phyloP scores from a whole-genome alignment of 1,140 invertebrate genomes.

The Rhizoglyphus robini region DNA sequence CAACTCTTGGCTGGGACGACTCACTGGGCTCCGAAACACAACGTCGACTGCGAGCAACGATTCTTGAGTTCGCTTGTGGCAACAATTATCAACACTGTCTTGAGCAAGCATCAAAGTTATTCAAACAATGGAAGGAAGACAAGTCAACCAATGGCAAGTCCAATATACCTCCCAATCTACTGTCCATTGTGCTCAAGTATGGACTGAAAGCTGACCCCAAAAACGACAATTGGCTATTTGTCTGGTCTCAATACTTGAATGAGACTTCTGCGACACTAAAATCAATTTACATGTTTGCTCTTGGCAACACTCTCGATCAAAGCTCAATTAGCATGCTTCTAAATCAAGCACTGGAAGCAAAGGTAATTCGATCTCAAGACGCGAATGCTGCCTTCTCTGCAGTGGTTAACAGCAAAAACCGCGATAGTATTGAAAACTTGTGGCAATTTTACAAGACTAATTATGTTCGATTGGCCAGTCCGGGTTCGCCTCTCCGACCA shows the following conservation, averaged over 20 bases:
- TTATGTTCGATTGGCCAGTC: neutral
- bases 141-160: neutral
- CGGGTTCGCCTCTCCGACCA: neutral
- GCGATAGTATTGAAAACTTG: neutral
- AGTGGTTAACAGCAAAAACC: neutral
- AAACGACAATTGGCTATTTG: constrained; percentile 46
- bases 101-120: neutral
- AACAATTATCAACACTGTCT: neutral
- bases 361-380: neutral
- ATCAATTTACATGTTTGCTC: constrained; percentile 7
- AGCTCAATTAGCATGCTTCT: constrained; percentile 9
- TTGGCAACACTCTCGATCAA: neutral
- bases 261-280: constrained; percentile 49
- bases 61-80: constrained; percentile 4
- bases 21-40: neutral
- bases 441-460: constrained; percentile 14
- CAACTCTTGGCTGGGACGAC: constrained; percentile 10
- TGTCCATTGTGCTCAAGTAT: constrained; percentile 9
- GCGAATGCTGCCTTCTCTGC: neutral
- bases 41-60: neutral
- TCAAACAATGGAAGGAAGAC: neutral
- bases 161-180: constrained; percentile 10
- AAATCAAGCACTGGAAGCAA: constrained; percentile 1
- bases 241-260: constrained; percentile 55
- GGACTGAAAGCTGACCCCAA: neutral